Conservation (phyloP, 2,888 invertebrate genomes). For the Mimumesa dahlbomi region DNA sequence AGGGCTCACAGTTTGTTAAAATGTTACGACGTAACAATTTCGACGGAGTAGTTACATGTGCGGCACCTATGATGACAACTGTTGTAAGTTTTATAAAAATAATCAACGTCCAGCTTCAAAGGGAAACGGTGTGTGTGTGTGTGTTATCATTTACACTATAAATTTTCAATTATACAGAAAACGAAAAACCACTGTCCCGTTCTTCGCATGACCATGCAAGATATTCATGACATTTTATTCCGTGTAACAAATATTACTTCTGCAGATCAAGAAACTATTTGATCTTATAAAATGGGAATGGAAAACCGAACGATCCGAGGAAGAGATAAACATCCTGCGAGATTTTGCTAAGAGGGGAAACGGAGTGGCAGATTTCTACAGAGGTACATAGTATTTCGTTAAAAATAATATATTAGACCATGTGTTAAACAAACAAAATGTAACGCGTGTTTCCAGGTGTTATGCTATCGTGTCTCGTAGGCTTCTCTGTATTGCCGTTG, state of each 20-base stretch:
- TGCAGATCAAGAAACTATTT: no score
- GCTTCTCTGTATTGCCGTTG: constrained; percentile 1
- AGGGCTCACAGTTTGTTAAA: background rate
- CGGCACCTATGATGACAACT: background rate
- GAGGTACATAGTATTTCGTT: background rate
- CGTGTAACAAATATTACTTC: no score
- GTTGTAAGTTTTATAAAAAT: background rate
- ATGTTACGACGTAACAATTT: background rate
- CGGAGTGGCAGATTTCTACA: no score
- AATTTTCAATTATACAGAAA: no score
- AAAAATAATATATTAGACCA: no score
- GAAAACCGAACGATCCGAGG: no score
- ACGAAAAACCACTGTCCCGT: no score
- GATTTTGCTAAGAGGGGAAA: no score
- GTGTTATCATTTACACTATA: background rate
- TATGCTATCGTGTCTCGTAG: background rate
- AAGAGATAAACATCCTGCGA: no score
- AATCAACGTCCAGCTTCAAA: background rate
- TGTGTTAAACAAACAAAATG: background rate
- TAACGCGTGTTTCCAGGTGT: background rate
- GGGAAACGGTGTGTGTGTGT: background rate
- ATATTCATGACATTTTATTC: no score
- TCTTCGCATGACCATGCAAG: no score
- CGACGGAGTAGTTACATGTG: background rate
- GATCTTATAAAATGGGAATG: no score